phyloP scores from a whole-genome alignment of 2,888 invertebrate genomes.

The Drosophila leonis region DNA sequence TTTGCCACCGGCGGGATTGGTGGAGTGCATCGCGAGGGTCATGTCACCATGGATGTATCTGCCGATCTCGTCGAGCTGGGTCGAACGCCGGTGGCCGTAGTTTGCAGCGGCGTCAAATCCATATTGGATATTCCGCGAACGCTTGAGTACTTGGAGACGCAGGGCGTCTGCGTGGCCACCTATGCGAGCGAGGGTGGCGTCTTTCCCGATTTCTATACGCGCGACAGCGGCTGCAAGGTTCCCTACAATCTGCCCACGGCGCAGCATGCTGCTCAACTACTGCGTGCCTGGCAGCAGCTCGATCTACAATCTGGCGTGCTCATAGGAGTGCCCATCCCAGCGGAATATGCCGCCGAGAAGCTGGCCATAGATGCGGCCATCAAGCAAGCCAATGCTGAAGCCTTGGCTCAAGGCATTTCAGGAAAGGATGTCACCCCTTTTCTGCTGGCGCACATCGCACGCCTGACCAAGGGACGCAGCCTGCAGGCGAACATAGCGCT shows the following conservation, averaged over 20 bases:
- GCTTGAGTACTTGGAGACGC: slow-evolving; percentile 97
- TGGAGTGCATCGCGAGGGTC: slow-evolving; percentile 96
- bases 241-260: slow-evolving; percentile 89
- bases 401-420: slow-evolving; percentile 87
- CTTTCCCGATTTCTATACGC: slow-evolving; percentile 98
- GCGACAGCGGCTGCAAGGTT: slow-evolving; percentile 90
- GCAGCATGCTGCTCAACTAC: slow-evolving; percentile 90
- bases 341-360: slow-evolving; percentile 87
- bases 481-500: slow-evolving; percentile 94
- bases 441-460: slow-evolving; percentile 91
- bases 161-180: slow-evolving; percentile 95
- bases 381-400: slow-evolving; percentile 88
- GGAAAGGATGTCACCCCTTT: slow-evolving; percentile 98
- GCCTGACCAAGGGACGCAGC: slow-evolving; percentile 93
- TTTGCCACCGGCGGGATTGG: slow-evolving; percentile 97
- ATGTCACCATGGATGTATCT: slow-evolving; percentile 95
- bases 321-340: slow-evolving; percentile 96
- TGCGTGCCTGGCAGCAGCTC: slow-evolving; percentile 87
- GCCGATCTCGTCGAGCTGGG: slow-evolving; percentile 97
- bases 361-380: slow-evolving; percentile 90
- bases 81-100: slow-evolving; percentile 93
- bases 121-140: slow-evolving; percentile 98
- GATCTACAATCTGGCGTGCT: slow-evolving; percentile 90
- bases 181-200: slow-evolving; percentile 88
- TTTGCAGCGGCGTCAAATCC: slow-evolving; percentile 98